phyloP scores from a whole-genome alignment of 2,797 vertebrate species.

The Dipus sagitta region DNA sequence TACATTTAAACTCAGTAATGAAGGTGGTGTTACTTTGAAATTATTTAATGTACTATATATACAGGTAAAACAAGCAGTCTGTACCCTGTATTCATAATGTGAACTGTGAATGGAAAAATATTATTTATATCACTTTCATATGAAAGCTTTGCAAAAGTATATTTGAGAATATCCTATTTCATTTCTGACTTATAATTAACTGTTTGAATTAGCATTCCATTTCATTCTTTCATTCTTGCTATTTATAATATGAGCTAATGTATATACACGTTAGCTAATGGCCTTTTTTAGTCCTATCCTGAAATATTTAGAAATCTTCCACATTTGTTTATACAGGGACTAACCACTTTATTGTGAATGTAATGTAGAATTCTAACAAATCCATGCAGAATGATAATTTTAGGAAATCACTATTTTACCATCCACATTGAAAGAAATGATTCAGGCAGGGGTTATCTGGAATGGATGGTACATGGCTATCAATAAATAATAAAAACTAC shows the following conservation, averaged over 20 bases:
- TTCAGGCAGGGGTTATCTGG: neutral
- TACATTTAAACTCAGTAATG: neutral
- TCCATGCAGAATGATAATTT: neutral
- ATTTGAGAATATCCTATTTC: neutral
- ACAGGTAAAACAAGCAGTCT: neutral
- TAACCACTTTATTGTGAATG: neutral
- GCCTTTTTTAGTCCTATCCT: neutral
- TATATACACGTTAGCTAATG: neutral
- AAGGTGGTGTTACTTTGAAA: neutral
- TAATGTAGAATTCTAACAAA: conserved; percentile 18
- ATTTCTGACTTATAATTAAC: neutral
- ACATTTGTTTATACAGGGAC: neutral
- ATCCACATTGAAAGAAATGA: neutral
- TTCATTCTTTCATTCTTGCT: neutral
- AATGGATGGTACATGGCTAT: neutral
- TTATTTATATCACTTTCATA: conserved; percentile 9
- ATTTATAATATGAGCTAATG: conserved; percentile 4
- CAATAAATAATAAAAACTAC: neutral
- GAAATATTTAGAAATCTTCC: neutral
- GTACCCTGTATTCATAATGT: neutral
- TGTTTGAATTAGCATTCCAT: conserved; percentile 36
- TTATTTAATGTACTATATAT: neutral
- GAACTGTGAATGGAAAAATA: neutral
- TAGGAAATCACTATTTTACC: conserved; percentile 27
- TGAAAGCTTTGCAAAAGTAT: conserved; percentile 8